Evolutionary conservation across 2,888 invertebrate species (phyloP), one percentile per base, ranked within the genome.

Genomic region (Scaptomyza parva): DNA sequence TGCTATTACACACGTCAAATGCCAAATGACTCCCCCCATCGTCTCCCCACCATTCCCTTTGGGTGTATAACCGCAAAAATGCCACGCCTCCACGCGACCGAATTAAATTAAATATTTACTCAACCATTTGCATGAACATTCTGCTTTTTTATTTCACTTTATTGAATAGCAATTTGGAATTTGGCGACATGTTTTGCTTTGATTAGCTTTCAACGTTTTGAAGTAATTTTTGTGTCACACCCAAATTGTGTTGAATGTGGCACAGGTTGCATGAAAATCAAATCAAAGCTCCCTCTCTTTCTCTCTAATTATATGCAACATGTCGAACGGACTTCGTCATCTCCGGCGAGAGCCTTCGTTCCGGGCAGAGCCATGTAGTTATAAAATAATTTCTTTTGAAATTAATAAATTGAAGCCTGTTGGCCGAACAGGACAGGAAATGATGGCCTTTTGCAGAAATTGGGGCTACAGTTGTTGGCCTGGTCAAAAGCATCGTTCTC

Each of bases 81-180:
- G 43, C 41, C 45, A 53, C 37, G 53, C 58, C 24, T 35, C 58
- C 70, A 18, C 44, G n/a, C 40, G 52, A 44, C 64, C 60, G 88
- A 85, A 85, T 85, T 86, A 81, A 85, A 85, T 85, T 81, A 88
- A 85, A 85, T 87, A 84, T 84, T 88, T 80, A 86, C 87, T 86
- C 74, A 61, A 86, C 86, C 88, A 88, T 82, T 82, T 82, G 86
- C 88, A 66, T 82, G 84, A 80, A 69, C 86, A 35, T 14, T 17
- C n/a, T n/a, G 1, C 5, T 40, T 87, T 81, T 78, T 59, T 60
- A 58, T 66, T 58, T 47, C 62, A 48, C 17, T 71, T 78, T 71
- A 69, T 61, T 60, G 60, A 58, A 47, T 20, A 65, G 87, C 87
- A 85, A 81, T 76, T 86, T 79, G 57, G 57, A 51, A 37, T 65